phyloP scores from a whole-genome alignment of 2,888 invertebrate species.

The Agrochola litura region DNA sequence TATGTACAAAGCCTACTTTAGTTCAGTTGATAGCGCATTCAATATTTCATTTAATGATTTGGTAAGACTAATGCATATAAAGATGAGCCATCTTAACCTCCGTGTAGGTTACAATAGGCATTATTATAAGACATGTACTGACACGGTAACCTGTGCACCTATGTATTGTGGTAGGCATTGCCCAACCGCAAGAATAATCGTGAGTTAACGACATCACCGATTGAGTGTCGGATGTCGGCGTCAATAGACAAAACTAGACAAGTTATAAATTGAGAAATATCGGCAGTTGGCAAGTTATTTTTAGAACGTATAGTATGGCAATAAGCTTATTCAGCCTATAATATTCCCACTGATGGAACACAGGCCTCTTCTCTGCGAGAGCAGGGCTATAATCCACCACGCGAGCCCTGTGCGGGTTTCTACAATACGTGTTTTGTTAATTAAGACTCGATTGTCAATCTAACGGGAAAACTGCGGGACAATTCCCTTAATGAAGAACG shows the following conservation, averaged over 20 bases:
- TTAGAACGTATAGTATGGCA: neutral
- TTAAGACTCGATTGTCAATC: too few relatives aligned
- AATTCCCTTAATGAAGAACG: too few relatives aligned
- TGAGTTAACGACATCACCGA: constrained; percentile 21
- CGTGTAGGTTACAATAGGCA: constrained; percentile 31
- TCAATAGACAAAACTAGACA: neutral
- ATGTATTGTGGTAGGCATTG: constrained; percentile 31
- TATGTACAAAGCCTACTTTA: neutral
- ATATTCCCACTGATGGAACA: too few relatives aligned
- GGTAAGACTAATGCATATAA: constrained; percentile 28
- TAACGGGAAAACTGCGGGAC: neutral
- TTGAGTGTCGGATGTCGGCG: constrained; percentile 1
- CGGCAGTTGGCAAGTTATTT: neutral
- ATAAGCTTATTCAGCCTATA: neutral
- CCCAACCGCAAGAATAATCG: constrained; percentile 27
- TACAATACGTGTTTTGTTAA: neutral
- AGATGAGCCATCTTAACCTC: constrained; percentile 22
- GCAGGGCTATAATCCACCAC: neutral
- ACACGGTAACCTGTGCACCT: constrained; percentile 39
- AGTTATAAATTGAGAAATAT: constrained; percentile 6
- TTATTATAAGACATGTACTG: constrained; percentile 33
- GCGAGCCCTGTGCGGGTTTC: too few relatives aligned
- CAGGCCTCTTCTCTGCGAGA: neutral
- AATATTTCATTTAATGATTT: constrained; percentile 1
- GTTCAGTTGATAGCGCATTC: neutral